Conservation (phyloP, 2,888 invertebrate species). For the Junonia oenone region DNA sequence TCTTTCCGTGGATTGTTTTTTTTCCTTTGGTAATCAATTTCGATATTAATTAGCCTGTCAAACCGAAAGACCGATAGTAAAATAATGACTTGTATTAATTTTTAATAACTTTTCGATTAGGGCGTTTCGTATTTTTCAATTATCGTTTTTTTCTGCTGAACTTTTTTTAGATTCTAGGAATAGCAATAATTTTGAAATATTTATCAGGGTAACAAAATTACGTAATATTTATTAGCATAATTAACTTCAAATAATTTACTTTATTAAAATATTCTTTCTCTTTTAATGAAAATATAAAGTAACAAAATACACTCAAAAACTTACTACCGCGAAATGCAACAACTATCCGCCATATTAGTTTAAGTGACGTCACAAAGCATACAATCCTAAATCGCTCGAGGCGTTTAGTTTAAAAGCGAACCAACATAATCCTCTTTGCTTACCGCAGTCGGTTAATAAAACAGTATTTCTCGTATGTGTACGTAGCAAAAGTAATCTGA, state of each 20-base stretch:
- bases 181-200: neutral
- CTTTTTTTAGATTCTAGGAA: neutral
- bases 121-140: neutral
- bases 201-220: too few species aligned
- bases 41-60: conserved; percentile 25
- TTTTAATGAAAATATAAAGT: too few species aligned
- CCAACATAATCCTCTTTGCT: neutral
- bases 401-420: neutral
- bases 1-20: conserved; percentile 20
- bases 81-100: conserved; percentile 17
- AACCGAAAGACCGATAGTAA: conserved; percentile 14
- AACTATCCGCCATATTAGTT: neutral
- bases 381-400: neutral
- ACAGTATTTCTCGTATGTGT: neutral
- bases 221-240: too few species aligned
- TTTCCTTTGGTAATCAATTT: conserved; percentile 22
- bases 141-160: neutral
- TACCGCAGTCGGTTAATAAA: neutral
- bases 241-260: too few species aligned
- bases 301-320: too few species aligned
- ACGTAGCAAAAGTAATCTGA: neutral
- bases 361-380: neutral
- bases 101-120: neutral
- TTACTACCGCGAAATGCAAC: too few species aligned
- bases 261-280: too few species aligned